These are phyloP conservation scores for Heliconius sara DNA, from an alignment of 2,888 invertebrate genomes.

Conservation along the genomic window DNA sequence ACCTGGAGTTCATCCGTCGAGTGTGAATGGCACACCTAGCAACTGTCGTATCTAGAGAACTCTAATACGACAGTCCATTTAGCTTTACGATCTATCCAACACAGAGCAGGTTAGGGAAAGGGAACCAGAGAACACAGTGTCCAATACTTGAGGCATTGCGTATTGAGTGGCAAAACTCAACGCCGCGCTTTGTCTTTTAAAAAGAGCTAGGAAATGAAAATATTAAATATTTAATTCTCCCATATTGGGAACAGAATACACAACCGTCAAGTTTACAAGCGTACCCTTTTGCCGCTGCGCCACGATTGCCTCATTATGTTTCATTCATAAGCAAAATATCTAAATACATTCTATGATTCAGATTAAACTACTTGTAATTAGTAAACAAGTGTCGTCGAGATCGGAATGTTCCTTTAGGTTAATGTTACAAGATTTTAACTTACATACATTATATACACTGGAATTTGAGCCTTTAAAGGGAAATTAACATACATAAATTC, in stretches of 20 bases:
- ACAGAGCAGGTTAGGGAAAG: too few species aligned
- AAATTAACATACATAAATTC: neutral
- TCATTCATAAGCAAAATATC: neutral
- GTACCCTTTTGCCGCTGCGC: too few species aligned
- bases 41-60: too few species aligned
- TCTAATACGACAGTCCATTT: too few species aligned
- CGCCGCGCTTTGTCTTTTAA: too few species aligned
- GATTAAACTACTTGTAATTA: conserved; percentile 10
- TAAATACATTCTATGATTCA: conserved; percentile 43
- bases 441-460: conserved; percentile 2
- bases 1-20: neutral
- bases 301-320: neutral
- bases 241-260: neutral
- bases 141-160: too few species aligned
- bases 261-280: neutral
- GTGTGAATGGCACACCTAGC: neutral
- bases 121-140: too few species aligned
- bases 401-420: conserved; percentile 25
- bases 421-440: conserved; percentile 28
- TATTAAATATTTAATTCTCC: too few species aligned
- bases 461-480: neutral
- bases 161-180: too few species aligned
- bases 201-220: too few species aligned
- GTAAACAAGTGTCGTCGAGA: conserved; percentile 7
- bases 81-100: too few species aligned